Conservation (phyloP, 2,797 vertebrate genomes). For the Lacerta viridis region DNA sequence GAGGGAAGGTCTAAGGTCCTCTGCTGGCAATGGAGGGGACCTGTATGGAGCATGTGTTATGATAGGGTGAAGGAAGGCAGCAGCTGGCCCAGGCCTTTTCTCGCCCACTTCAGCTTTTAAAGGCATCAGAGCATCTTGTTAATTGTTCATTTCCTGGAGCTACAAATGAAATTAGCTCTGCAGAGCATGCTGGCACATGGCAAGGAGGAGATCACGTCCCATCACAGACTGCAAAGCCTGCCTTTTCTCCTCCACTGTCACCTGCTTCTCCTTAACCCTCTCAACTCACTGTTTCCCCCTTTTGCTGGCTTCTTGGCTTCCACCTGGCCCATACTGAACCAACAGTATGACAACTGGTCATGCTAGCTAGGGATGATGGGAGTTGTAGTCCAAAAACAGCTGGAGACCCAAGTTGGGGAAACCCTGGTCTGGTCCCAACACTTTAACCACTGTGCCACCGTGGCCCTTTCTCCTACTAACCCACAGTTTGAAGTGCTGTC, state of each 20-base stretch:
- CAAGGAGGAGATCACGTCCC: background rate
- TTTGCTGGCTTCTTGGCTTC: background rate
- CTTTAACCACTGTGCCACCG: background rate
- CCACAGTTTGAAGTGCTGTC: background rate
- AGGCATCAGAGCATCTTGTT: slow-evolving; percentile 77
- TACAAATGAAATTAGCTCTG: slow-evolving; percentile 79
- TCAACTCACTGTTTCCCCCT: background rate
- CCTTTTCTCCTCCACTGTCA: background rate
- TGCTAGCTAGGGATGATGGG: too few relatives aligned
- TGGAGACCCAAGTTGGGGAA: background rate
- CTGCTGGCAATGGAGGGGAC: background rate
- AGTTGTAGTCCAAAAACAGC: too few relatives aligned
- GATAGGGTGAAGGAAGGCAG: background rate
- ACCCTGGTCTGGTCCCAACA: background rate
- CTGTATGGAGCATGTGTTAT: background rate
- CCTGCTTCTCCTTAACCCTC: background rate
- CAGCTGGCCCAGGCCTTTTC: slow-evolving; percentile 44
- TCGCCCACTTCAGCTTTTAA: slow-evolving; percentile 66
- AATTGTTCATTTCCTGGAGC: slow-evolving; percentile 79
- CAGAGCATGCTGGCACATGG: slow-evolving; percentile 45
- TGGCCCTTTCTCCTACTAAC: background rate
- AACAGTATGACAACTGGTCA: too few relatives aligned
- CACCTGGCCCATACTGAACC: background rate
- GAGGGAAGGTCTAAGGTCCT: background rate
- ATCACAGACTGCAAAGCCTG: background rate